Evolutionary conservation across 2,888 invertebrate species (phyloP), one percentile per base, ranked within the genome.

Genomic region (Caenorhabditis wallacei): DNA sequence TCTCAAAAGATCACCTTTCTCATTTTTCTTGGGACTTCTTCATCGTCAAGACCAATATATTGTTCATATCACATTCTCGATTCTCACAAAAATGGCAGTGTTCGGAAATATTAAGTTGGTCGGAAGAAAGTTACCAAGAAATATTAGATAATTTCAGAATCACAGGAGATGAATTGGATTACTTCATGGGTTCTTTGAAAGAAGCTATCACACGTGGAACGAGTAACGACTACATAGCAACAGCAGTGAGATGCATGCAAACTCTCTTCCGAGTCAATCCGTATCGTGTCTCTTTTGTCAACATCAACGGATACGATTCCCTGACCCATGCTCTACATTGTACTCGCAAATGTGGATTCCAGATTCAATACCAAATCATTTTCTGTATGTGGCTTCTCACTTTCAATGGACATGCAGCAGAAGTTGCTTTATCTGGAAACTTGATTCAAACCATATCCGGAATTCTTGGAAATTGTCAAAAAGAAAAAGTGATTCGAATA

Each of bases 401-500:
- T 0, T 98, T 98, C 93, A 98, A 98, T 93, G 95, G 96, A 0
- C 94, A 95, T 84, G 94, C 98, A 79, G 96, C 97, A 0, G 96
- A 97, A 92, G 96, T 96, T 93, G 97, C 98, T 96, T 91, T 92
- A 89, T 92, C 89, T 90, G 89, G 61, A 20, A 75, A 72, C 92
- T 96, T 97, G 10, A 98, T 98, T 92, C 97, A 97, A 20, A 96
- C 97, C 90, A 94, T 98, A 89, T 96, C 97, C 2, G 98, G 98
- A 92, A 97, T 98, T 91, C 94, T 98, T 74, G 97, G 96, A 92
- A 98, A 94, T 96, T 96, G 16, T 97, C 96, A 76, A 98, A 98
- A 83, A 24, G 79, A 83, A 22, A 83, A 85, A 46, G 96, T 97
- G 24, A 97, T 97, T 16, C 95, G 98, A 89, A 98, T 98, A 89